Evolutionary conservation across 2,888 invertebrate genomes (phyloP), one percentile per base, ranked within the genome.

Genomic region (Oconnorella tubifera): DNA sequence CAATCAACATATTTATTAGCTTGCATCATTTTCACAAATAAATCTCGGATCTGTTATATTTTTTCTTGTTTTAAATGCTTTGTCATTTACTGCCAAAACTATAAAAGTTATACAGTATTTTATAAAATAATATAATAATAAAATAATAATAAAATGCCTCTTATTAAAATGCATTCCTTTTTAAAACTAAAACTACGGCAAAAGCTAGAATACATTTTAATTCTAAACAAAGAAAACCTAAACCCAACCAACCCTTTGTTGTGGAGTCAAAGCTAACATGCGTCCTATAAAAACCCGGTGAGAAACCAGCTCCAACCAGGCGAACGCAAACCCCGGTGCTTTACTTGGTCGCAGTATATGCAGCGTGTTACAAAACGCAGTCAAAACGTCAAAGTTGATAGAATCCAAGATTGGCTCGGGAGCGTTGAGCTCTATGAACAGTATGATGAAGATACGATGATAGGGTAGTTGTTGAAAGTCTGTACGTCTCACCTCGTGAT

Each of bases 401-500:
- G 92, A 89, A 83, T 99, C 98, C 59, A 98, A 84, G 14, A 95
- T 90, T 0, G 75, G 77, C 65, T 81, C 97, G 0, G 94, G 91
- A 70, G 91, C 89, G 80, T 94, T 97, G 78, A 99, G 86, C 79
- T 99, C 99, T 68, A 97, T 87, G 83, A 98, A 98, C 55, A 99
- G 86, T 87, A 96, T 94, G 68, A 98, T 90, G 76, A 99, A 89
- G 70, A 99, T 90, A 59, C 99, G 88, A 81, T 99, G 97, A 83
- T 98, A 99, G 1, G 99, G 97, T 76, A 99, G 85, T 83, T 98
- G 97, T 78, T 98, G 96, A 84, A 99, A 99, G 69, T 91, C 92
- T 0, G 88, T 86, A 64, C 89, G 88, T 57, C 92, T 89, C 70
- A 91, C 88, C 72, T 99, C 98, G 75, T 98, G 98, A 81, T 99